phyloP scores from a whole-genome alignment of 2,797 vertebrate species.

The Gadopsis marmoratus region DNA sequence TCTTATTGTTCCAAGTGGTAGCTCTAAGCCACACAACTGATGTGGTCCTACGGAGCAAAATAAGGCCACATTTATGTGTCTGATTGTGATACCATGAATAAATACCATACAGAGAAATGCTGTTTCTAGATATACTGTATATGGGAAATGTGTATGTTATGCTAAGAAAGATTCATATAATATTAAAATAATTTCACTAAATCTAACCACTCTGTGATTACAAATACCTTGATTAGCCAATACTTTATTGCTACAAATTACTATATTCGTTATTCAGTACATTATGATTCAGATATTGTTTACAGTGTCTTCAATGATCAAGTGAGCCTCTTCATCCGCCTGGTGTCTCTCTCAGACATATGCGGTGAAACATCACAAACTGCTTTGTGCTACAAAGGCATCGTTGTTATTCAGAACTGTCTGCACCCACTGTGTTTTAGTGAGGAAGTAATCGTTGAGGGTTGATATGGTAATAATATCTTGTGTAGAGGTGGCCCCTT shows the following conservation, averaged over 20 bases:
- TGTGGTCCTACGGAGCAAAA: slow-evolving; percentile 43
- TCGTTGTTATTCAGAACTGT: slow-evolving; percentile 48
- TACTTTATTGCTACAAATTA: neutral
- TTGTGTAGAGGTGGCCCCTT: slow-evolving; percentile 54
- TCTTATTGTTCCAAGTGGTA: slow-evolving; percentile 47
- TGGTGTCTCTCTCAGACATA: slow-evolving; percentile 21
- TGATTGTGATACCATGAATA: slow-evolving; percentile 20
- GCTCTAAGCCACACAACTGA: slow-evolving; percentile 48
- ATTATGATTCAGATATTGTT: slow-evolving; percentile 29
- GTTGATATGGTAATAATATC: slow-evolving; percentile 59
- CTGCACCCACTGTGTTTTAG: slow-evolving; percentile 38
- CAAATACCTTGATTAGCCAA: neutral
- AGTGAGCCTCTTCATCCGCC: slow-evolving; percentile 14
- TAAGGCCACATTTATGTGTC: slow-evolving; percentile 22
- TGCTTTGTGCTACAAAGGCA: slow-evolving; percentile 51
- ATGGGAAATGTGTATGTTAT: neutral
- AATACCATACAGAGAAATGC: neutral
- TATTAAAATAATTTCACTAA: neutral
- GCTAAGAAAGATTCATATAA: neutral
- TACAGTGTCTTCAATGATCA: slow-evolving; percentile 6
- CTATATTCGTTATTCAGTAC: neutral
- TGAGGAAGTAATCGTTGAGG: slow-evolving; percentile 29
- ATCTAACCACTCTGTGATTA: neutral
- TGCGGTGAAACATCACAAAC: slow-evolving; percentile 14
- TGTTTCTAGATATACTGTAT: neutral